These are phyloP conservation scores for Mylabris sibirica DNA, from an alignment of 2,888 invertebrate genomes.

Conservation along the genomic window DNA sequence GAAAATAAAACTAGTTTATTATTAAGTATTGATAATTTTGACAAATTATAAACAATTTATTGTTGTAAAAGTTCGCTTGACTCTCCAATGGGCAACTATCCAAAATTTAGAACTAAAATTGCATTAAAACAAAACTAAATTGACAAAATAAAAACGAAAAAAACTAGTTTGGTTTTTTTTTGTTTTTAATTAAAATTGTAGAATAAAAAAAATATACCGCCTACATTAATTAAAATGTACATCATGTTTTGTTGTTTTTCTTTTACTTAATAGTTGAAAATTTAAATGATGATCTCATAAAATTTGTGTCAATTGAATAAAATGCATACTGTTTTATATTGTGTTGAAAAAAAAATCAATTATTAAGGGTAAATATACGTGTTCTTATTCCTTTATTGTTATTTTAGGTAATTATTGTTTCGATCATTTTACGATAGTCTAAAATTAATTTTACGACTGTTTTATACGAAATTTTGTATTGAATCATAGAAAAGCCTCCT, in stretches of 20 bases:
- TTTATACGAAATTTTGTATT: not conserved
- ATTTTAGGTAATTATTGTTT: not conserved
- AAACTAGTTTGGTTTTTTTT: not conserved
- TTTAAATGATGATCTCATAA: not conserved
- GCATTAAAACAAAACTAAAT: not conserved
- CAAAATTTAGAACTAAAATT: constrained; percentile 24
- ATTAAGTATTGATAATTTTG: not conserved
- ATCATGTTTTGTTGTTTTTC: too few species aligned
- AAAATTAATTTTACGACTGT: not conserved
- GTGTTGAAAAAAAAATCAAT: too few species aligned
- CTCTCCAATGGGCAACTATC: constrained; percentile 27
- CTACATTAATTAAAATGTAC: not conserved
- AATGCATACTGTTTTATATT: not conserved
- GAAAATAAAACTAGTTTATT: not conserved
- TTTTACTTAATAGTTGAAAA: not conserved
- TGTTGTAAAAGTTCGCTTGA: not conserved
- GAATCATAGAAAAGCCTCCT: not conserved
- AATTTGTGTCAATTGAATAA: not conserved
- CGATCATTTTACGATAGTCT: not conserved
- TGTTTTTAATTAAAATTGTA: not conserved
- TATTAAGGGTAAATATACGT: not conserved
- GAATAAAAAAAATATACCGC: not conserved
- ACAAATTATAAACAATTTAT: not conserved
- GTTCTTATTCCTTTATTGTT: not conserved
- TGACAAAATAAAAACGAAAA: not conserved